Evolutionary conservation across 2,888 invertebrate species (phyloP), one percentile per base, ranked within the genome.

Genomic region (Nyleta sp.): DNA sequence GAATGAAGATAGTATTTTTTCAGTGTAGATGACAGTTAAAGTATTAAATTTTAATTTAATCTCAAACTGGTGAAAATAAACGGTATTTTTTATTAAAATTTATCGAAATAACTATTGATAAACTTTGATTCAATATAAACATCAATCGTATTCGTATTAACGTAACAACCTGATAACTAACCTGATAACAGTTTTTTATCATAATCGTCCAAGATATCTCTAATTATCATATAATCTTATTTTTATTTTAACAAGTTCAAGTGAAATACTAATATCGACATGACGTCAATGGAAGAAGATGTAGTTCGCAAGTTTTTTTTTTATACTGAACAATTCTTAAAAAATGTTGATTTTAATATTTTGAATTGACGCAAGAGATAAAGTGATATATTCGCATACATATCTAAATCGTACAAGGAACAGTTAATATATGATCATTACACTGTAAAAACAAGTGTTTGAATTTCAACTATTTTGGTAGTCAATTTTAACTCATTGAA

Each of bases 201-300:
- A 13, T 35, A 35, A 35, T 35, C 35, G n/a, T 35, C 35, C n/a
- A n/a, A 48, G 52, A 52, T 52, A 52, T 31, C 33, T 15, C 8
- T 52, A 52, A 52, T 52, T 52, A 52, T 52, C 52, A n/a, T 31
- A 28, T 18, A 52, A 52, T 52, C 52, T 33, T 17, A 31, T 17
- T 52, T 52, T 52, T 52, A 52, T 52, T 52, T 31, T 18, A 24
- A 52, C 52, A 52, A 52, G 52, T 52, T 52, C 52, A 33, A 50
- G 28, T 50, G 28, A 50, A 28, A 18, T 11, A 15, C 18, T 52
- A 52, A 52, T 52, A 52, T 11, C n/a, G n/a, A 52, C 11, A 17
- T 52, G 52, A 52, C 52, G 52, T 52, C 52, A 52, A 15, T 52
- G 17, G 33, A 52, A 52, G 24, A 48, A 28, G 22, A 48, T 48